A percentile compares a stretch with the other conserved stretches of the same genome.
These are phyloP conservation scores for Philaethria dido DNA, from an alignment of 2,888 invertebrate species.

Conservation along the genomic window DNA sequence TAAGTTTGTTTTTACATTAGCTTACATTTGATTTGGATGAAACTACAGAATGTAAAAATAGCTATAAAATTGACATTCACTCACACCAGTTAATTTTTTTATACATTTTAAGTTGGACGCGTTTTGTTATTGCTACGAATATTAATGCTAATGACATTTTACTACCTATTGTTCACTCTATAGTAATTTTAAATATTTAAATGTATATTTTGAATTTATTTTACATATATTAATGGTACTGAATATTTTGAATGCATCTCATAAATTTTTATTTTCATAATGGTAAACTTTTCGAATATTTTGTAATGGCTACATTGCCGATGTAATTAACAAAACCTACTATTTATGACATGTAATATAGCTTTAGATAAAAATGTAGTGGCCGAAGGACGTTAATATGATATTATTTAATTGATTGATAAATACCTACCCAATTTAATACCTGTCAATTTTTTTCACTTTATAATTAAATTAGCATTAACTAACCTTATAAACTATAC, in stretches of 20 bases:
- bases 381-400: too few species aligned
- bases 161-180: not conserved
- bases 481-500: too few species aligned
- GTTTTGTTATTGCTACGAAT: constrained; percentile 25
- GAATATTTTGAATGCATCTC: not conserved
- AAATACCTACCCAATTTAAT: too few species aligned
- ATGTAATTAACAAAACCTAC: too few species aligned
- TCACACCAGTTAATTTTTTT: constrained; percentile 55
- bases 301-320: not conserved
- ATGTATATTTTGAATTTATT: not conserved
- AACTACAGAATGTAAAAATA: constrained; percentile 77
- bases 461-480: too few species aligned
- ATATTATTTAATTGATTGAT: too few species aligned
- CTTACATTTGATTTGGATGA: constrained; percentile 54
- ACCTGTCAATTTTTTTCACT: too few species aligned
- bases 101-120: constrained; percentile 22
- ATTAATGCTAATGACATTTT: constrained; percentile 5
- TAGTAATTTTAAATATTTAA: not conserved
- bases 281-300: not conserved
- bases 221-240: not conserved
- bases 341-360: too few species aligned
- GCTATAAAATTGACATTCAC: constrained; percentile 76
- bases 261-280: not conserved
- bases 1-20: constrained; percentile 61
- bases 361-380: too few species aligned